Base-by-base conservation (phyloP, 2,797 vertebrate genomes). In the Taenioides sp. region DNA sequence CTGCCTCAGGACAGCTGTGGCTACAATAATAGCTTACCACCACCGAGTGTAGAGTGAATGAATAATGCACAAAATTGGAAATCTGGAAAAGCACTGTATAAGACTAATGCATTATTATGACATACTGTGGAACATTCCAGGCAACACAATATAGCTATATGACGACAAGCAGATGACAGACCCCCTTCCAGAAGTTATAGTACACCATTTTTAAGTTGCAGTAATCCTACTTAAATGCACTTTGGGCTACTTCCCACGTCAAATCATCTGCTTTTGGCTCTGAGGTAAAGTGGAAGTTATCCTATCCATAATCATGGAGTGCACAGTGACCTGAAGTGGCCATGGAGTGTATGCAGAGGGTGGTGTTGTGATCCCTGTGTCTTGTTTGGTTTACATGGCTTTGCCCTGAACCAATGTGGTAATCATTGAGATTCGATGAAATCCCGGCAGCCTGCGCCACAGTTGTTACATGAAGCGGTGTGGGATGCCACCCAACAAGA, bases 351-450 rank as follows among this genome's bases (percentile, higher is more conserved):
- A 82, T 80, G 81, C 79, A 20, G 63, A 69, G 62, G 74, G 81
- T 78, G 69, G 54, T 57, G 79, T 54, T 37, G 47, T 71, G 74
- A 77, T 76, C 73, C 73, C 61, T 57, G 64, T 73, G 74, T 72
- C 47, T 74, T 73, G 57, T 77, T 65, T 52, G 69, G 79, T 74
- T 66, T 67, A 59, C 83, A 68, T 22, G 4, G 28, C 70, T 40
- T 75, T 65, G 67, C 67, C 75, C 76, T 76, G 68, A 81, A 67
- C 71, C 66, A 72, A 84, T 84, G 75, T 73, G 59, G 82, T 80
- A 86, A 87, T 89, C 87, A 84, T 86, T 74, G 57, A 73, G 78
- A 84, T 88, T 77, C 49, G 69, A 69, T 69, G 72, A 87, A 87
- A 90, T 88, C 87, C 87, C 70, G 2, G 18, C 67, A 72, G 78